Base-by-base conservation (phyloP, 1,140 invertebrate species). In the Danaus melanippus region DNA sequence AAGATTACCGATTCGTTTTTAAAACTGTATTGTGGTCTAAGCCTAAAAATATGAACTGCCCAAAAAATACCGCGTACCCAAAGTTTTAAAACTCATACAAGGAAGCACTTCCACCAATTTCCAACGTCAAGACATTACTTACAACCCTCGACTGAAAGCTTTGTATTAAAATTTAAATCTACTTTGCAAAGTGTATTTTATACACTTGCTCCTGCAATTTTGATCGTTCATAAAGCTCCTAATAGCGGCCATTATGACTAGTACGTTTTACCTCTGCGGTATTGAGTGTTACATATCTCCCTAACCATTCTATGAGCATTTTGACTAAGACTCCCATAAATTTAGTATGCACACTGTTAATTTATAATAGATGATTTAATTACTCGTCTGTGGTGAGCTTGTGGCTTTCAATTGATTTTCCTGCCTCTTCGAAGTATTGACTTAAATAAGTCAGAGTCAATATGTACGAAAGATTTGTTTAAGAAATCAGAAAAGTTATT, bases 101-200 rank as follows among this genome's bases (percentile, higher is more conserved):
- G 53, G 41, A 59, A 62, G 64, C 67, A 58, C 57, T 61, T 83
- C 81, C 83, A 81, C 66, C 62, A 60, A 63, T 77, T 82, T 73
- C 77, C 65, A 77, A 79, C 75, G 72, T 61, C 67, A 74, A 81
- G 79, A 81, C 79, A 78, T 82, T 78, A 81, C 77, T 74, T 70
- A 80, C 78, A 72, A 79, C 83, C 84, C 84, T 79, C 79, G 63
- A 77, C 80, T 83, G 79, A 84, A 81, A 85, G 79, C 80, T 83
- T 75, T 69, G 79, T 85, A 85, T 86, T 86, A 86, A 86, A 86
- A 86, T 86, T 86, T 86, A 86, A 86, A 86, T 84, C 84, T 86
- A 86, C 82, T 86, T 86, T 85, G 72, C 80, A 80, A 85, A 87
- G 81, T 85, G 82, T 85, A 79, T 85, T 86, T 84, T 85, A 84